Base-by-base conservation (phyloP, 1,140 invertebrate species). In the Philopotamus ludificatus region DNA sequence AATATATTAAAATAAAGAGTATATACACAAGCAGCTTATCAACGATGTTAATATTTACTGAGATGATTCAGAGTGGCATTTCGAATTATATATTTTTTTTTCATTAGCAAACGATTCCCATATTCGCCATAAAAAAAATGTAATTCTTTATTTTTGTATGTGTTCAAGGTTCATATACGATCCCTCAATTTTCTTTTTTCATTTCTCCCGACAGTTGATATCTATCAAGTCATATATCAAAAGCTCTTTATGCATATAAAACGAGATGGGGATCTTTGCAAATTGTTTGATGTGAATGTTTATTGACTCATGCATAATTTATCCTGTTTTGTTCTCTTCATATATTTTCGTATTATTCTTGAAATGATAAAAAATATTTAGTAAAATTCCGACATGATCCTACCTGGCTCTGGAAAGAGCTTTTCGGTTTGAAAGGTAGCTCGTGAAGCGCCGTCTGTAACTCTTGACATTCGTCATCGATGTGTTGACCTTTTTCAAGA, bases 401-500 rank as follows among this genome's bases (percentile, higher is more conserved):
- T 20, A 53, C 50, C 50, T 53, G 50, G 23, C 50, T 53, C 26
- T 60, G 57, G n/a, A 60, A 26, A 2, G 57, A 45, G 16, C 57
- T 60, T 26, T 62, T 62, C 44, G 64, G 26, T 60, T 44, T 60
- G 44, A 65, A 69, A 3, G 63, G 67, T n/a, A 23, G 42, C 39
- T 41, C 49, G 53, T 59, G 54, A 21, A 41, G 54, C 23, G 41
- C 55, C 1, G 49, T 54, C 16, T 70, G 68, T 18, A 70, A 15
- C 16, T 70, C 68, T 12, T 63, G 53, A 21, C 34, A 45, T 8
- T 70, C 68, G 8, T 70, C 68, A 16, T 70, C 68, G 15, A 58
- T 49, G 1, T 55, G 57, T 15, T 69, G 68, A 21, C 68, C 68
- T 21, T 70, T 70, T 60, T 70, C 68, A 9, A 69, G 51, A 20